Evolutionary conservation across 30 jellyfish, hydroid and myxozoan genomes (phyloP), one percentile per base, ranked within the genome.

Genomic region (Aurelia aurita): DNA sequence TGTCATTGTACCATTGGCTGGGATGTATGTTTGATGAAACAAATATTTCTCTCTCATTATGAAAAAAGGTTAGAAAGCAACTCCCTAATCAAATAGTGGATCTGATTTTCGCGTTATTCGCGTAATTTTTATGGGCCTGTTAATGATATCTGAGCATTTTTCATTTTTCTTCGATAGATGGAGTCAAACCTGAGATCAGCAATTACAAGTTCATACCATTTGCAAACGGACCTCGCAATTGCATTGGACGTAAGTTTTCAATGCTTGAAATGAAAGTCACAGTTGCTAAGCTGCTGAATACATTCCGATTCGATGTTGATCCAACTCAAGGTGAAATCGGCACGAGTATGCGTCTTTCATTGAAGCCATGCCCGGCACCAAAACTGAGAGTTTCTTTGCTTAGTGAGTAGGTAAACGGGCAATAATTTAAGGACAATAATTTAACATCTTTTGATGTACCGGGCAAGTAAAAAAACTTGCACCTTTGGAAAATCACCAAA

Each of bases 241-340:
- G 97, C 67, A 88, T 88, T 19, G 97, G 97, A 8, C 88, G 85
- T 12, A 77, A 61, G 29, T 88, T 88, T 53, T 78, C 97, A 46
- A 32, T 78, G 92, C 26, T 82, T 25, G 92, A 88, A 64, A 79
- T 88, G 89, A 77, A 88, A 46, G 90, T 88, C 20, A 78, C 67
- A 10, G 54, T 79, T 28, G 78, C 92, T 4, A 64, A 59, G 87
- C 62, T 88, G 61, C 28, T 88, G 85, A 39, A 21, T 29, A 45
- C 61, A 10, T 88, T 88, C 80, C 58, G 73, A 57, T 88, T 88
- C 46, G 85, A 47, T 15, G 11, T 88, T 57, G 85, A 69, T 45
- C 88, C 97, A 2, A 35, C 51, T 44, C 97, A 88, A 27, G 88
- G 81, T 29, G 67, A 45, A 53, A 57, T 79, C 26, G 64, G 20